Evolutionary conservation across 2,797 vertebrate genomes (phyloP).

Genomic region (Benthosema pterotum): DNA sequence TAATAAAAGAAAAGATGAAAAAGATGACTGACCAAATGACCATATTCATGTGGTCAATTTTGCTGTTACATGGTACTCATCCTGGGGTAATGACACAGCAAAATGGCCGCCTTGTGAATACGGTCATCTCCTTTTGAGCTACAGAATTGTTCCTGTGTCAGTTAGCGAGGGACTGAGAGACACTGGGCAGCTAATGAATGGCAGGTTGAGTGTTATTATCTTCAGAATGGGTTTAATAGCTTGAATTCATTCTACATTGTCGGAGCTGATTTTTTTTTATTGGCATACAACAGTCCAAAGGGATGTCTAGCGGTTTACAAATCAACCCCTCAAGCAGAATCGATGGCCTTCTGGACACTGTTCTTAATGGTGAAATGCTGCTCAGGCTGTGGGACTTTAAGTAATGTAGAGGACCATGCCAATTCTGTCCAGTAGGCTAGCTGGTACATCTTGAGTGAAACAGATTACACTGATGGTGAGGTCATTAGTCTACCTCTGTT

Average conservation of each 20-base stretch:
- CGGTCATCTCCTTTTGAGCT: background rate
- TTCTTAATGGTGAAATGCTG: background rate
- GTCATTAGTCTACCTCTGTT: no score
- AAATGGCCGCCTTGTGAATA: no score
- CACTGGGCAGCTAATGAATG: background rate
- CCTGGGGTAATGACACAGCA: no score
- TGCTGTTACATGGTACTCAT: no score
- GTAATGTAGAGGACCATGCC: no score
- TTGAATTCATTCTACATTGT: conserved; percentile 12
- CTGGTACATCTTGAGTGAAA: no score
- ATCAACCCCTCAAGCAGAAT: background rate
- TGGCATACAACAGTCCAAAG: background rate
- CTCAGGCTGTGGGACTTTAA: no score
- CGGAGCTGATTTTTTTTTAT: conserved; percentile 2
- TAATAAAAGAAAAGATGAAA: no score
- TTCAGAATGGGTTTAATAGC: conserved; percentile 10
- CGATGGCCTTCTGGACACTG: conserved; percentile 5
- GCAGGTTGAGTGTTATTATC: conserved; percentile 12
- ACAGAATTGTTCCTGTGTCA: conserved; percentile 4
- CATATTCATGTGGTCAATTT: no score
- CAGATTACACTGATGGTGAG: no score
- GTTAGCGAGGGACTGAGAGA: conserved; percentile 20
- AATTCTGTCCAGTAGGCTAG: no score
- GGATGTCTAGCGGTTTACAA: conserved; percentile 1
- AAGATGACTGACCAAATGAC: no score